These are phyloP conservation scores for Drosophila dunni DNA, from an alignment of 1,140 invertebrate genomes.

Conservation along the genomic window DNA sequence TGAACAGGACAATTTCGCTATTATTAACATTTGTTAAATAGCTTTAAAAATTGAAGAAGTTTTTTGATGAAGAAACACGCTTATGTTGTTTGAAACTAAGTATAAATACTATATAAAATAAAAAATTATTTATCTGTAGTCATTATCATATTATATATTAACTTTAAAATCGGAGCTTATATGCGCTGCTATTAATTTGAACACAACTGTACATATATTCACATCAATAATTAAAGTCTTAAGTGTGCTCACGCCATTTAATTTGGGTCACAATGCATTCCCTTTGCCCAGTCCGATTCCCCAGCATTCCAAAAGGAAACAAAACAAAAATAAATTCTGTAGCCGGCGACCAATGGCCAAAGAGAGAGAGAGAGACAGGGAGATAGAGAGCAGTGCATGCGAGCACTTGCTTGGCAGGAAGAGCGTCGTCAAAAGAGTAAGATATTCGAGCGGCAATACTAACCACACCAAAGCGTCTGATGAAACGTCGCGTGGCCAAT, in stretches of 20 bases:
- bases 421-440: conserved; percentile 1
- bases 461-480: conserved; percentile 8
- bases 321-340: conserved; percentile 39
- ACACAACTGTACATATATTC: not conserved
- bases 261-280: conserved; percentile 43
- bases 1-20: no score
- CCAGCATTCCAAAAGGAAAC: conserved; percentile 30
- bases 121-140: no score
- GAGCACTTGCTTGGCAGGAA: conserved; percentile 13
- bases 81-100: no score
- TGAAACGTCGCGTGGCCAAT: conserved; percentile 36
- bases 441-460: not conserved
- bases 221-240: conserved; percentile 29
- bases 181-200: no score
- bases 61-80: no score
- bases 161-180: no score
- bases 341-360: conserved; percentile 21
- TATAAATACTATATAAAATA: no score
- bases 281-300: not conserved
- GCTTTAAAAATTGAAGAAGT: no score
- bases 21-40: no score
- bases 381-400: not conserved
- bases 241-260: conserved; percentile 25
- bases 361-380: not conserved
- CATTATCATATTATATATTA: no score